Conservation (phyloP, 2,797 vertebrate species). For the Chelmon rostratus region DNA sequence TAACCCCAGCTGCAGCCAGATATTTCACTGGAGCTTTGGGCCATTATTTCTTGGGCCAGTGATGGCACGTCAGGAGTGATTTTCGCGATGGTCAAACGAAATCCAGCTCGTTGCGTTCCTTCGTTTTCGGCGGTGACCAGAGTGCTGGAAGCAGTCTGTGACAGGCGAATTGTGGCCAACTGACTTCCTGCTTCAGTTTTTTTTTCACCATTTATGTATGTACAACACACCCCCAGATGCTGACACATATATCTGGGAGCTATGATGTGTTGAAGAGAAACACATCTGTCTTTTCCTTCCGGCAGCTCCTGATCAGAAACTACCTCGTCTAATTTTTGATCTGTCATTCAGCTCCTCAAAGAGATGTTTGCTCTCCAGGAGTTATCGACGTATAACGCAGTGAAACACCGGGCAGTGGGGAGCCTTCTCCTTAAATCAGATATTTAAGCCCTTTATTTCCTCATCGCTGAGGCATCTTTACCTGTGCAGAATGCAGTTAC, state of each 20-base stretch:
- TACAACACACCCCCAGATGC: not conserved
- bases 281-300: not conserved
- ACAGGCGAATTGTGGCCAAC: not conserved
- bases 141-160: constrained; percentile 1
- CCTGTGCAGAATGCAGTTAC: constrained; percentile 6
- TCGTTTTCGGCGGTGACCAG: constrained; percentile 19
- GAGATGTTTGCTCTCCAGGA: constrained; percentile 34
- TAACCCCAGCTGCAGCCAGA: not conserved
- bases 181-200: not conserved
- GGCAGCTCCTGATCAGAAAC: constrained; percentile 24
- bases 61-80: not conserved
- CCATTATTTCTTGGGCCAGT: not conserved
- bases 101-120: not conserved
- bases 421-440: constrained; percentile 10
- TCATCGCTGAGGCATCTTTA: not conserved
- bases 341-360: constrained; percentile 5
- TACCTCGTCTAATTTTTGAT: constrained; percentile 1
- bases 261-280: constrained; percentile 3
- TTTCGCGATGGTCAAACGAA: not conserved
- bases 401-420: constrained; percentile 8
- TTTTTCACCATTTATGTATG: not conserved
- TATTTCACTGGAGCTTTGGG: not conserved
- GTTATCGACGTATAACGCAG: not conserved
- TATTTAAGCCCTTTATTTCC: constrained; percentile 28
- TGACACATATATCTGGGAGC: not conserved